These are phyloP conservation scores for Poeciliopsis occidentalis DNA, from an alignment of 2,113 vertebrate species.

Conservation along the genomic window DNA sequence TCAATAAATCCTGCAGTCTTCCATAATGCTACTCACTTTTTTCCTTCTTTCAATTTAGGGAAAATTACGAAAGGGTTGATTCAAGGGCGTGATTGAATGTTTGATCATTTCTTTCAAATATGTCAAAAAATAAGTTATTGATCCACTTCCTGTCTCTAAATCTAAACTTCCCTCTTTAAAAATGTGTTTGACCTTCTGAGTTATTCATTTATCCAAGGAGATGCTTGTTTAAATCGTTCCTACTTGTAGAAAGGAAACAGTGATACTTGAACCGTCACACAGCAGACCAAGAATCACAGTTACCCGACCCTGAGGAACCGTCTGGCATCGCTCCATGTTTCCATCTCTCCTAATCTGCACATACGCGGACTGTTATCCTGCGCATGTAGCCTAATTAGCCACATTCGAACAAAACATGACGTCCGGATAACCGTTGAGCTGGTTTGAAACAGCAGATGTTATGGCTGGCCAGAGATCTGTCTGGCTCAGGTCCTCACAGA, in stretches of 20 bases:
- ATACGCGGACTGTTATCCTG: neutral
- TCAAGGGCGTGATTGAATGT: neutral
- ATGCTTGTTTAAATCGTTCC: neutral
- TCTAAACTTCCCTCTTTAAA: neutral
- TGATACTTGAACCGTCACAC: too few relatives aligned
- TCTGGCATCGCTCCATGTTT: neutral
- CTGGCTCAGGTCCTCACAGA: slow-evolving; percentile 24
- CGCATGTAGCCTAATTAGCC: neutral
- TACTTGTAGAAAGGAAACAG: too few relatives aligned
- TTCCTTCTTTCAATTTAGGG: neutral
- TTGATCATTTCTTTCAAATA: neutral
- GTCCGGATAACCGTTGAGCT: slow-evolving; percentile 13
- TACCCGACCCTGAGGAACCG: too few relatives aligned
- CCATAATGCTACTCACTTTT: too few relatives aligned
- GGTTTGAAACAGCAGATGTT: slow-evolving; percentile 13
- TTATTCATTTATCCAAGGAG: neutral
- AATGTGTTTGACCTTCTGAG: neutral
- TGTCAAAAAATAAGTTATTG: neutral
- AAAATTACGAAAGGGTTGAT: neutral
- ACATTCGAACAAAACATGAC: neutral
- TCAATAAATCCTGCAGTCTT: too few relatives aligned
- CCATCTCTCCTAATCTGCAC: neutral
- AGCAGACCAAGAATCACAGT: too few relatives aligned
- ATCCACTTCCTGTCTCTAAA: neutral
- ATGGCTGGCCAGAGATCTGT: slow-evolving; percentile 25